Base-by-base conservation (phyloP, 1,140 invertebrate species). In the Drosophila saltans region DNA sequence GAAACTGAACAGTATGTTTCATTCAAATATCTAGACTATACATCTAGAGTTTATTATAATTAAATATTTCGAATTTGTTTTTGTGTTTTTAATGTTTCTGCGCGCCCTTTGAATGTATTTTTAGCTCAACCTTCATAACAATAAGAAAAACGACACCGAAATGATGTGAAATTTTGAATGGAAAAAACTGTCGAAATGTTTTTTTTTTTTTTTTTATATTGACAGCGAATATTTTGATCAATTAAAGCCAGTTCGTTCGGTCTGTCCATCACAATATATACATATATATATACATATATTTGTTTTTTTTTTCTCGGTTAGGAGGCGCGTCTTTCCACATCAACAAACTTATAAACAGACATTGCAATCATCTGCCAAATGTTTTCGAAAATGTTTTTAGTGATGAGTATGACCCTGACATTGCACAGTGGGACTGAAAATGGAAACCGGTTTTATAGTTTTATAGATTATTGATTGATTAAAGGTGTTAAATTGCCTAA, bases 1-100 rank as follows among this genome's bases (percentile, higher is more conserved):
- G 40, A 78, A 69, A 24, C 36, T 91, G 5, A 91, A 91, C 61
- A 66, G 90, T 91, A 91, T 56, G 90, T 91, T 63, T 41, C 41
- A 36, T 39, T 6, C 41, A 43, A 52, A 8, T 36, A 9, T 16
- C 30, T 48, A 55, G 33, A 9, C 7, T 26, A 68, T 0, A 63
- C 24, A 57, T 26, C 4, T 36, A 7, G 40, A 57, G 33, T 30
- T 26, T 6, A 11, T n/a, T 33, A 60, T n/a, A 48, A 30, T 2
- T 2, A 9, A 43, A 33, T 40, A 28, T 48, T 52, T 21, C 11
- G 26, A 6, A 21, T 39, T 33, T 69, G 67, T 40, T 24, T 16
- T 7, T 16, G 55, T 33, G n/a, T 57, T 11, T 57, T 55, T 4
- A 36, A n/a, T 43, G 1, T 43, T 4, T 43, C 3, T 8, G 45